Conservation (phyloP, 53 echinoderm and acorn worm genomes). For the Mesocentrotus franciscanus region DNA sequence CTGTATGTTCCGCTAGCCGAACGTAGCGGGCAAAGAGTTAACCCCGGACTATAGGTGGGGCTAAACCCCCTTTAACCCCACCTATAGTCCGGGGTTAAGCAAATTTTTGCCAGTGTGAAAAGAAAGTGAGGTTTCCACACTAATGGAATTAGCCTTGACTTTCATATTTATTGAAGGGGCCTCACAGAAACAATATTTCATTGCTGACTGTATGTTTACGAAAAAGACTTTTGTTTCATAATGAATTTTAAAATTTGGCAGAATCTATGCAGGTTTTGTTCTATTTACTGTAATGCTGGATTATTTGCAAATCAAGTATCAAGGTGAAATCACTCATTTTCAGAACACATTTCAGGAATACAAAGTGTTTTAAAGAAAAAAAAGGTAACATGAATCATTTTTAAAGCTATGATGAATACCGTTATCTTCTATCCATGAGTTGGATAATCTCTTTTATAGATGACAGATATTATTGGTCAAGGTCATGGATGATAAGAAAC, state of each 20-base stretch:
- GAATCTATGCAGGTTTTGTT: background rate
- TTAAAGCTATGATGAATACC: background rate
- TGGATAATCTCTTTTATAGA: background rate
- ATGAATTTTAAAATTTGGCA: background rate
- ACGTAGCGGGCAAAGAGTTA: too few relatives aligned
- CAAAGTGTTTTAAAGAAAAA: background rate
- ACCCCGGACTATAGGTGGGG: too few relatives aligned
- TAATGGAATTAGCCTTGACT: background rate
- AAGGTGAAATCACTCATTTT: constrained; percentile 3
- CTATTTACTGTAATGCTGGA: background rate
- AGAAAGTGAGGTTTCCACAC: background rate
- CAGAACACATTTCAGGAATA: background rate
- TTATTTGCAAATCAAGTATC: constrained; percentile 1
- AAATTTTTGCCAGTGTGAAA: too few relatives aligned
- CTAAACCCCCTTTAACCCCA: too few relatives aligned
- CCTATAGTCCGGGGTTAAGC: too few relatives aligned
- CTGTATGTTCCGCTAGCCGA: too few relatives aligned
- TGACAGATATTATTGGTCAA: background rate
- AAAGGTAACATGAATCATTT: background rate
- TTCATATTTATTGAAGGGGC: background rate
- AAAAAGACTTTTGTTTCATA: background rate
- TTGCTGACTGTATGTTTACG: background rate
- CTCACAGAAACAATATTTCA: background rate
- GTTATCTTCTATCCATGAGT: background rate
- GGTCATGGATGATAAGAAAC: background rate